Evolutionary conservation across 1,140 invertebrate genomes (phyloP), one percentile per base, ranked within the genome.

Genomic region (Elysia chlorotica): DNA sequence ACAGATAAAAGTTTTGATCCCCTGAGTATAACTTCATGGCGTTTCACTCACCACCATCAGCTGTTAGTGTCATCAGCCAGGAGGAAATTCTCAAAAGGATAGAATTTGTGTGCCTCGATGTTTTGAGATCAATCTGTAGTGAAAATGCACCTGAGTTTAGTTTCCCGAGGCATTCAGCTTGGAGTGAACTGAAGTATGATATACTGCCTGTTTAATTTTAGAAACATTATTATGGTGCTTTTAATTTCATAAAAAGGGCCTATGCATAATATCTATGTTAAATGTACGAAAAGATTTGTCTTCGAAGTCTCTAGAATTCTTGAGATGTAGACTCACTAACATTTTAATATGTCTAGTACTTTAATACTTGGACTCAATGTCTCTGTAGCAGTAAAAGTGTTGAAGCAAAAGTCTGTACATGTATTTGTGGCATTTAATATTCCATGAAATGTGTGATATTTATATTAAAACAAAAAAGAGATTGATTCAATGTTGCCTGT

Each of bases 61-160:
- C n/a, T n/a, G n/a, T n/a, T n/a, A n/a, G n/a, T n/a, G n/a, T n/a
- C n/a, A n/a, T n/a, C n/a, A n/a, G n/a, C n/a, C n/a, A n/a, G 31
- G 28, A 67, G 19, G 67, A 59, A 21, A 67, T 73, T 56, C 61
- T 74, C 61, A 21, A 19, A 19, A 71, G 73, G 65, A 56, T 78
- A 74, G 65, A 69, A 61, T 5, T 21, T 2, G 17, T 63, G 38
- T 56, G 63, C 31, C 25, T 75, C 53, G 31, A 38, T 74, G 38
- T 65, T 28, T 31, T 63, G 63, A 23, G 74, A 56, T 54, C 53
- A 28, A 62, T 72, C 41, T 38, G 66, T 67, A 38, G 67, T 41
- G 35, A 69, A 62, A 38, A 78, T 57, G 6, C 54, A 28, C 31
- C 67, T 70, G 17, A 65, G 61, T 19, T 78, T 65, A 19, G 62